Evolutionary conservation across 2,888 invertebrate genomes (phyloP), one percentile per base, ranked within the genome.

Genomic region (Bruchidius siliquastri): DNA sequence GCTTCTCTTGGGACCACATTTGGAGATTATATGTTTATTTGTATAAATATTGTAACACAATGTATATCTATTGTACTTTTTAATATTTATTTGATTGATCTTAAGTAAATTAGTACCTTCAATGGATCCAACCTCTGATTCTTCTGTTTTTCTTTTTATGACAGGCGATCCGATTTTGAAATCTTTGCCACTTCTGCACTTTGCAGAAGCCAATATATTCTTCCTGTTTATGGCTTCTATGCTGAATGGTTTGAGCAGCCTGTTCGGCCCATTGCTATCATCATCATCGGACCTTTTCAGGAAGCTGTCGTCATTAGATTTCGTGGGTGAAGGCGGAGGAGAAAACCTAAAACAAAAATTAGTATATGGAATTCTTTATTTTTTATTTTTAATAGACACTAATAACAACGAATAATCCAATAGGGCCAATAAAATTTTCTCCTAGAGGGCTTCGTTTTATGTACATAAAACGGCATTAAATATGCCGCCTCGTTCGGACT

Each of bases 141-240:
- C 92, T 75, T 90, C 88, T 85, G 92, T 91, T 83, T 92, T 92
- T 77, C 93, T 89, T 87, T 93, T 92, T 81, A 93, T 90, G 78
- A 93, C 88, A 70, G 93, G 91, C 69, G 92, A 93, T 71, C 92
- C 92, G 20, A 90, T 88, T 81, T 92, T 93, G 73, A 91, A 88
- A 84, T 94, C 93, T 80, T 92, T 90, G 8, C 95, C 96, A 84
- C 94, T 95, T 81, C 95, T 91, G 84, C 94, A 94, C 86, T 94
- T 93, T 0, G 96, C 95, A 71, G 95, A 95, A 22, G 95, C 94
- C 72, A 96, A 88, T 78, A 96, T 95, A 84, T 95, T 96, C 86
- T 95, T 93, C 72, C 96, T 90, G 85, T 95, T 96, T 77, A 94
- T 92, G 0, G 94, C 94, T 85, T 95, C 95, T 68, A 94, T 92